Conservation (phyloP, 1,140 invertebrate genomes). For the Formica selysi region DNA sequence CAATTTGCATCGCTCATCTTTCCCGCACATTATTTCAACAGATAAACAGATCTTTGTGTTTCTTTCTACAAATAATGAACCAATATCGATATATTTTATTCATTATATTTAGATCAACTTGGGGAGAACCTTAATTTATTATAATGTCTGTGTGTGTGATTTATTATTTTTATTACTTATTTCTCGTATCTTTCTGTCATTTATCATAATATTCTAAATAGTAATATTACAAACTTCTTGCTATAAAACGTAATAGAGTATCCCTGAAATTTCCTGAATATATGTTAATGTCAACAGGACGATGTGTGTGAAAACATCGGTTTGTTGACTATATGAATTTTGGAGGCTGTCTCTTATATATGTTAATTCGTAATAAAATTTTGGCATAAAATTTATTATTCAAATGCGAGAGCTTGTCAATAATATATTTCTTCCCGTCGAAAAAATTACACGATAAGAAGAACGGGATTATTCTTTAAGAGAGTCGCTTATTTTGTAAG, state of each 20-base stretch:
- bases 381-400: too few relatives aligned
- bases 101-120: neutral
- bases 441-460: neutral
- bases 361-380: too few relatives aligned
- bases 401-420: too few relatives aligned
- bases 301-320: too few relatives aligned
- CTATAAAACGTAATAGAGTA: too few relatives aligned
- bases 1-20: neutral
- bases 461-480: neutral
- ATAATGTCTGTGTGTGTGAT: neutral
- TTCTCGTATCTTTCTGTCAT: neutral
- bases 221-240: too few relatives aligned
- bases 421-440: too few relatives aligned
- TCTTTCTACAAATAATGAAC: neutral
- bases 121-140: neutral
- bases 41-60: neutral
- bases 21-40: neutral
- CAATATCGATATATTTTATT: neutral
- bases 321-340: too few relatives aligned
- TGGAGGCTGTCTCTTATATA: too few relatives aligned
- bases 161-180: neutral
- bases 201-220: neutral
- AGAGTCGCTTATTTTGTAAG: neutral
- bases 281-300: too few relatives aligned
- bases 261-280: too few relatives aligned